Percentiles rank a stretch among this genome's conserved stretches.
Conservation (phyloP, 2,797 vertebrate genomes). For the Bradypodion pumilum region DNA sequence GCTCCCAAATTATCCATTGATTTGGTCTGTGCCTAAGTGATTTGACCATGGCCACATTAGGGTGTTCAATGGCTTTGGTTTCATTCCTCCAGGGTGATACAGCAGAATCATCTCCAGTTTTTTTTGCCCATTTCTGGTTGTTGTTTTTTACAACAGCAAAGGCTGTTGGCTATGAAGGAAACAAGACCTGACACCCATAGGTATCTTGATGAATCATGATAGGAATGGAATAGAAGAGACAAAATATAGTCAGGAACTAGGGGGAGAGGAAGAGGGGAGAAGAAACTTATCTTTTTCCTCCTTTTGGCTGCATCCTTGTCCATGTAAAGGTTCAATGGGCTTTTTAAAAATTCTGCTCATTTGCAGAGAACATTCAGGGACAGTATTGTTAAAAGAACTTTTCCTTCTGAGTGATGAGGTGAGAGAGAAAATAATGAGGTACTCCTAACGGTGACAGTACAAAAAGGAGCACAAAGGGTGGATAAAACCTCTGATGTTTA, state of each 20-base stretch:
- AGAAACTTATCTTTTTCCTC: not conserved
- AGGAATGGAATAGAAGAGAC: not conserved
- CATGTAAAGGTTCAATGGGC: conserved; percentile 18
- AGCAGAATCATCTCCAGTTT: too few species aligned
- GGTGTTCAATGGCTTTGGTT: too few species aligned
- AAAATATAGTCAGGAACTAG: too few species aligned
- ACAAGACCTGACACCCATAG: not conserved
- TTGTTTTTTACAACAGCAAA: not conserved
- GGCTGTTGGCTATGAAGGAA: not conserved
- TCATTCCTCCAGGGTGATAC: too few species aligned
- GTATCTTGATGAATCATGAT: not conserved
- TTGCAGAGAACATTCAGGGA: conserved; percentile 23
- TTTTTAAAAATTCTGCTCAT: not conserved
- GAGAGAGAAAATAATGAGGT: conserved; percentile 44
- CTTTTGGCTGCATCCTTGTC: conserved; percentile 18
- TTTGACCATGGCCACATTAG: too few species aligned
- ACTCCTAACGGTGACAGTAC: conserved; percentile 22
- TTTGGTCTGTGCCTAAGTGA: too few species aligned
- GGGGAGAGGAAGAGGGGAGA: not conserved
- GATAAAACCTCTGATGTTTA: not conserved
- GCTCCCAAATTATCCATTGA: too few species aligned
- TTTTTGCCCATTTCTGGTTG: not conserved
- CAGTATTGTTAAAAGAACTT: conserved; percentile 24
- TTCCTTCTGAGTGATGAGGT: conserved; percentile 33
- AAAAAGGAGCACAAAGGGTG: not conserved